Conservation (phyloP, 2,797 vertebrate species). For the Tachyglossus aculeatus region DNA sequence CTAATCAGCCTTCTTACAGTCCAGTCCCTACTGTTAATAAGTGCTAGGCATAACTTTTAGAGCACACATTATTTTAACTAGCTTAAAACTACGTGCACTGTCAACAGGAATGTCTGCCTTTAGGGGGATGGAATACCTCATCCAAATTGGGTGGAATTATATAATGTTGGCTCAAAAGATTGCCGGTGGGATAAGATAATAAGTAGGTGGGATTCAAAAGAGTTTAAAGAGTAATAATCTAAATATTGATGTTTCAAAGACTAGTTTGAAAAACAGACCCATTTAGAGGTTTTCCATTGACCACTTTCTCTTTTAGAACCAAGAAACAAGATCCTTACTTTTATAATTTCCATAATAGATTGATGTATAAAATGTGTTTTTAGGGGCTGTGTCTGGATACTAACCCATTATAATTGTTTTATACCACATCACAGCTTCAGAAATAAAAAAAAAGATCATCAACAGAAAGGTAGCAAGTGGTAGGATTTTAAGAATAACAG, state of each 20-base stretch:
- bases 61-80: conserved; percentile 21
- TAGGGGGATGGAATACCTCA: background rate
- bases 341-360: conserved; percentile 11
- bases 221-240: conserved; percentile 5
- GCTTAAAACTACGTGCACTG: conserved; percentile 4
- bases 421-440: too few species aligned
- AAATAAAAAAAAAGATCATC: too few species aligned
- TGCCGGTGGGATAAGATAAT: background rate
- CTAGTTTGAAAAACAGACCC: conserved; percentile 2
- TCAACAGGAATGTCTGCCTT: background rate
- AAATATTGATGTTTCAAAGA: background rate
- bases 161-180: conserved; percentile 17
- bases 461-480: too few species aligned
- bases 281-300: background rate
- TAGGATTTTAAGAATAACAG: too few species aligned
- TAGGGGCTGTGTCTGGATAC: too few species aligned
- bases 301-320: background rate
- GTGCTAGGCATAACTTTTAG: background rate
- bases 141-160: conserved; percentile 26
- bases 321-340: background rate
- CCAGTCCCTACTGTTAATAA: conserved; percentile 6
- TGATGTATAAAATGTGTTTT: background rate
- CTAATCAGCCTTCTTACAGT: background rate
- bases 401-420: too few species aligned
- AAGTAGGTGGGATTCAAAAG: conserved; percentile 7